These are phyloP conservation scores for Holotrichia oblita DNA, from an alignment of 1,140 invertebrate genomes.

Conservation along the genomic window DNA sequence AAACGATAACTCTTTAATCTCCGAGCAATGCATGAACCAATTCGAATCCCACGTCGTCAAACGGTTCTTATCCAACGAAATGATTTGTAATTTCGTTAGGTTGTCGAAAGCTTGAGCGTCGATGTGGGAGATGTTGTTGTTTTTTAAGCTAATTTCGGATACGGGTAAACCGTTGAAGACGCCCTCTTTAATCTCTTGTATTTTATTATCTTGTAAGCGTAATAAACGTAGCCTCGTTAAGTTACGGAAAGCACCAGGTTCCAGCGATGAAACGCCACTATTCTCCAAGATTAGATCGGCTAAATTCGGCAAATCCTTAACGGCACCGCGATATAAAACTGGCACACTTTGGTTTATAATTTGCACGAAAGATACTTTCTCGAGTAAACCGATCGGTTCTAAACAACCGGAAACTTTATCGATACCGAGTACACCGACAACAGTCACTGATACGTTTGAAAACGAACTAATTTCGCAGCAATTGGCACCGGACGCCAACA, in stretches of 20 bases:
- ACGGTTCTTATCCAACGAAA: constrained; percentile 55
- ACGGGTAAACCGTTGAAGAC: constrained; percentile 56
- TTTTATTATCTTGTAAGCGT: constrained; percentile 53
- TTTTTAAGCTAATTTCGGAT: constrained; percentile 52
- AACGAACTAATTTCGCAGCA: constrained; percentile 46
- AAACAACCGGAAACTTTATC: constrained; percentile 56
- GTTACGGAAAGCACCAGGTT: constrained; percentile 55
- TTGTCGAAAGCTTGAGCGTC: constrained; percentile 54
- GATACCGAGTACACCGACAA: constrained; percentile 52
- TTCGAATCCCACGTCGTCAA: constrained; percentile 51
- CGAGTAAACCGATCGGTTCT: constrained; percentile 51
- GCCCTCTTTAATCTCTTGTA: constrained; percentile 52
- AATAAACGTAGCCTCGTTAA: constrained; percentile 53
- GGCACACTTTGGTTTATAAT: constrained; percentile 56
- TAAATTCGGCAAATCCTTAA: constrained; percentile 53
- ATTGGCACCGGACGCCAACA: not conserved
- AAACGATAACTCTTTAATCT: constrained; percentile 54
- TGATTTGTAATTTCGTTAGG: constrained; percentile 53
- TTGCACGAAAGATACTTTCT: constrained; percentile 54
- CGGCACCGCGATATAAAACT: constrained; percentile 53
- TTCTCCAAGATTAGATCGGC: constrained; percentile 55
- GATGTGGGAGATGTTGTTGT: constrained; percentile 56
- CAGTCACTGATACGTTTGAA: constrained; percentile 52
- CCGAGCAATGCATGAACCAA: constrained; percentile 55
- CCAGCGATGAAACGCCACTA: constrained; percentile 52